Evolutionary conservation across 92 coral and sea anemone genomes (phyloP).

Genomic region (Meandrina meandrites): DNA sequence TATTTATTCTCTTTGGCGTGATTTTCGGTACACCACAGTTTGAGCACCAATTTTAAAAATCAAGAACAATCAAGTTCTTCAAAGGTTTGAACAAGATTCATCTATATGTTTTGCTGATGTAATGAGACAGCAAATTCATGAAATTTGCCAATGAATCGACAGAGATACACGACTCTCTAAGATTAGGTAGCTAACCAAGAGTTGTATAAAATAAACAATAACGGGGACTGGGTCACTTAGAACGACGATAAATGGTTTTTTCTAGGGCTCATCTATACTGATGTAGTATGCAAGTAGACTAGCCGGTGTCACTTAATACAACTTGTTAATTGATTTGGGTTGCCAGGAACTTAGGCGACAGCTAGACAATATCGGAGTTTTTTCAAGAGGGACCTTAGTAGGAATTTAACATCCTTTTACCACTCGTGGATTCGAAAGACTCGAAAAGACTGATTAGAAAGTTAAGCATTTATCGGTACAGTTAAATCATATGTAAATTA

Average conservation of each 20-base stretch:
- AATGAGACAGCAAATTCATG: too few species aligned
- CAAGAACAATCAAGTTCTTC: background rate
- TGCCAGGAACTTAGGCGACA: conserved; percentile 19
- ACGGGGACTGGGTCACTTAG: conserved; percentile 7
- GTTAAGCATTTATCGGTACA: background rate
- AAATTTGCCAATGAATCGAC: too few species aligned
- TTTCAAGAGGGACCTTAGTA: conserved; percentile 2
- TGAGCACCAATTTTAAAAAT: too few species aligned
- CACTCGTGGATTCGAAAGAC: background rate
- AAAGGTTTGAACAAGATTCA: too few species aligned
- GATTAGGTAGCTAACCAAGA: background rate
- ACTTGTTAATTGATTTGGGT: conserved; percentile 7
- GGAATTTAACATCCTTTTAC: background rate
- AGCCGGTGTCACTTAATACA: conserved; percentile 25
- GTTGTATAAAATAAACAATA: background rate
- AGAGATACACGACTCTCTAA: background rate
- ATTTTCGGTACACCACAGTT: too few species aligned
- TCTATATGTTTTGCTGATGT: too few species aligned
- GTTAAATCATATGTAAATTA: background rate
- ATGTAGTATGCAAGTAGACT: conserved; percentile 1
- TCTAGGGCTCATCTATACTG: conserved; percentile 20
- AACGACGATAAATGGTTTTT: background rate
- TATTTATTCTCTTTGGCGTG: too few species aligned
- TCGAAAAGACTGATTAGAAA: background rate
- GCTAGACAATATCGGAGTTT: background rate